Evolutionary conservation across 2,888 invertebrate genomes (phyloP), one percentile per base, ranked within the genome.

Genomic region (Agonopterix heracliana): DNA sequence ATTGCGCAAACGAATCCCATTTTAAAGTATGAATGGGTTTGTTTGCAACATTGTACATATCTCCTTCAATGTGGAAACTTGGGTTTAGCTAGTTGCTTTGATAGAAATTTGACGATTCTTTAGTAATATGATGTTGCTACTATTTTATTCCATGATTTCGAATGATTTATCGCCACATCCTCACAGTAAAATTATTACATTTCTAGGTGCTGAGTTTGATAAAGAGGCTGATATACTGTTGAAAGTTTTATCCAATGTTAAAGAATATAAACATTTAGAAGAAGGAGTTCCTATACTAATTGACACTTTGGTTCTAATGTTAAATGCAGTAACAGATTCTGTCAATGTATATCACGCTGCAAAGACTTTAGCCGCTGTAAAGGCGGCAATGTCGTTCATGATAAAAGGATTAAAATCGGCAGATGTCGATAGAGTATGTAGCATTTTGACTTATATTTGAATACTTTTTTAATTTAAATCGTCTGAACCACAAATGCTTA

Each of bases 41-140:
- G 11, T 42, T 42, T 13, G 1, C 26, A 26, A 26, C 53, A 64
- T 71, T 68, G 65, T 50, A 74, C 60, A 74, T 52, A 49, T 45
- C n/a, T 46, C 26, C 45, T 49, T 54, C 14, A 71, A 70, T 54
- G 73, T 52, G 78, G 78, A 74, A 73, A 76, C 74, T 76, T 74
- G 68, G 78, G 78, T 75, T 61, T 51, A 57, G 74, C 73, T 71
- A 62, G 65, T 69, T 63, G 64, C 68, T 62, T 63, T 64, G 63
- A 54, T 55, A 61, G 68, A 69, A 63, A 68, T 72, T 69, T 81
- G 81, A 80, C 70, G 81, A 75, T 62, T 71, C 81, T 80, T 81
- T 81, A 80, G 81, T 79, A 80, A 79, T 80, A 81, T 80, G 81
- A 81, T 78, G 74, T 72, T 78, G 78, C 65, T 66, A 26, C 50